These are phyloP conservation scores for Zaprionus camerounensis DNA, from an alignment of 1,140 invertebrate species.

Conservation along the genomic window DNA sequence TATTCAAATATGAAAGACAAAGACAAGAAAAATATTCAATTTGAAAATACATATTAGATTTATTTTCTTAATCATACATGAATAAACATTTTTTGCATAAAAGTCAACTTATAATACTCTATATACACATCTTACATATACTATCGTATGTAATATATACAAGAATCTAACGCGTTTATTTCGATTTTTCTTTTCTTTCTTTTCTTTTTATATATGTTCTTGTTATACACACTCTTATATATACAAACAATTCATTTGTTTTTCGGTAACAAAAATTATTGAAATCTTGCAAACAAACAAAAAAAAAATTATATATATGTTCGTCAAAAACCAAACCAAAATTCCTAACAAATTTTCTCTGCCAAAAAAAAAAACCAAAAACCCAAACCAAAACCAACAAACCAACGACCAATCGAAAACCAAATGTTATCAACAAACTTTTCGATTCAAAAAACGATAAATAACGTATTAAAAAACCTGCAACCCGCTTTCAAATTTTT, in stretches of 20 bases:
- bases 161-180: constrained; percentile 84
- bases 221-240: constrained; percentile 70
- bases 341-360: constrained; percentile 41
- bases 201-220: constrained; percentile 84
- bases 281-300: constrained; percentile 35
- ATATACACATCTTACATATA: constrained; percentile 63
- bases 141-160: constrained; percentile 75
- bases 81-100: constrained; percentile 45
- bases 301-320: constrained; percentile 84
- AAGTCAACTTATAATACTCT: constrained; percentile 21
- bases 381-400: constrained; percentile 48
- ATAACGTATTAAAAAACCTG: constrained; percentile 23
- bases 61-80: constrained; percentile 35
- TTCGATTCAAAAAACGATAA: constrained; percentile 66
- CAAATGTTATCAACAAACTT: constrained; percentile 61
- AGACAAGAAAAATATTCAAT: constrained; percentile 7
- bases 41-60: constrained; percentile 21
- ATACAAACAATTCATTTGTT: constrained; percentile 73
- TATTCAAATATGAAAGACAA: constrained; percentile 23
- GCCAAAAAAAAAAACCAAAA: constrained; percentile 42
- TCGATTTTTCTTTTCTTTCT: constrained; percentile 84
- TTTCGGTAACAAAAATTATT: constrained; percentile 73
- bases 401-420: constrained; percentile 56
- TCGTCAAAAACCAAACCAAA: constrained; percentile 77
- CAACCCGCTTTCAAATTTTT: constrained; percentile 51